Evolutionary conservation across 1,140 invertebrate genomes (phyloP), one percentile per base, ranked within the genome.

Genomic region (Drosophila nannoptera): DNA sequence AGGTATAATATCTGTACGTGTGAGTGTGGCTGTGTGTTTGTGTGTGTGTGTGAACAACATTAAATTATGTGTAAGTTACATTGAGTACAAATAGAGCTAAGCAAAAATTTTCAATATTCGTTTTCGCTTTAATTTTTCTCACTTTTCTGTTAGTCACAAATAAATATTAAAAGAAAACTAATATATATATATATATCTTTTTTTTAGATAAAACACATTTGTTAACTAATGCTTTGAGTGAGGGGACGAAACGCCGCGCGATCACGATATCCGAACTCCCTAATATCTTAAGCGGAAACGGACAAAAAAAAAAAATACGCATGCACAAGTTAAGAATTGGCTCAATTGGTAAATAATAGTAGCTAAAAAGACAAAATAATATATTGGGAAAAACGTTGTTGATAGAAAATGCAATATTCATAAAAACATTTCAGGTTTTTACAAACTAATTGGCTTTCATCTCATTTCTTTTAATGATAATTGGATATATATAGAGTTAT

Each of bases 351-450:
- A 53, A 65, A 35, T 29, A 42, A 48, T 32, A 16, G 54, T 64
- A 69, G 67, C 65, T 73, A 80, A 58, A 75, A 67, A 63, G 53
- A 5, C 42, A 43, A 48, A 63, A 36, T 38, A 32, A 53, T 59
- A 67, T 36, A 73, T 14, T 48, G 54, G 62, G 52, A 60, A 73
- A 67, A 63, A 61, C 55, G 70, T 54, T 38, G 38, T 72, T 67
- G 50, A 60, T 54, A 67, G 62, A 67, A 71, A 60, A 72, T 71
- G 40, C 54, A 71, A 53, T 54, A 54, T 70, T 71, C 63, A 54
- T 66, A 62, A 45, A 73, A 82, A 72, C 82, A 62, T 73, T 64
- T 73, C 14, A 14, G 31, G 74, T 81, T 76, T 82, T 77, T 82
- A 81, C 74, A 82, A 77, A 75, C 71, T 62, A 82, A 65, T 49